These are phyloP conservation scores for Accipiter cooperii DNA, from an alignment of 2,113 vertebrate genomes.

Conservation along the genomic window DNA sequence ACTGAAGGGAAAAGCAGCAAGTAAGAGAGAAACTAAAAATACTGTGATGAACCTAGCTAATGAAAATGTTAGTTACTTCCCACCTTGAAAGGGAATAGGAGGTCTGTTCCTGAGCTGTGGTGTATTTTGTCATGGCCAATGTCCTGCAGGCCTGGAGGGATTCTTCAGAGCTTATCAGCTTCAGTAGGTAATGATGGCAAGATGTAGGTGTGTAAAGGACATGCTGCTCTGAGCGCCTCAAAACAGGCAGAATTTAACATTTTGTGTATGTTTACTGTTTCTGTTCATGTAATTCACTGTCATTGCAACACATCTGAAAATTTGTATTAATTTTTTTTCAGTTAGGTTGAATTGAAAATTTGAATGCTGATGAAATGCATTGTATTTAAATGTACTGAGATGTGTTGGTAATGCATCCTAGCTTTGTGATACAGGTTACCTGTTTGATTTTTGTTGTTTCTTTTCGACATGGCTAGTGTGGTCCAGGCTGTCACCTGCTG, in stretches of 20 bases:
- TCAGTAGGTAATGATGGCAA: background rate
- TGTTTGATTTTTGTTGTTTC: background rate
- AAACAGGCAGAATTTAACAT: background rate
- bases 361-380: background rate
- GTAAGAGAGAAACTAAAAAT: background rate
- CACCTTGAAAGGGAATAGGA: background rate
- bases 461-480: background rate
- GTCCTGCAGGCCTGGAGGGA: rapidly evolving
- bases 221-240: rapidly evolving
- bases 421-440: background rate
- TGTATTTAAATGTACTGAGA: background rate
- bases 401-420: background rate
- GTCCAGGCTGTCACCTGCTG: background rate
- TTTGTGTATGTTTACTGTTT: background rate
- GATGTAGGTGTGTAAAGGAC: background rate
- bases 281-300: background rate
- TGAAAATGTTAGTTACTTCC: background rate
- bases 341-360: background rate
- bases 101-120: background rate
- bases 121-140: rapidly evolving
- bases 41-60: background rate
- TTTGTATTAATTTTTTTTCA: background rate
- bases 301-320: background rate
- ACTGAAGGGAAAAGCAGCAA: background rate
- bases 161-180: background rate